Evolutionary conservation across 2,888 invertebrate genomes (phyloP), one percentile per base, ranked within the genome.

Genomic region (Ophion ventricosus): DNA sequence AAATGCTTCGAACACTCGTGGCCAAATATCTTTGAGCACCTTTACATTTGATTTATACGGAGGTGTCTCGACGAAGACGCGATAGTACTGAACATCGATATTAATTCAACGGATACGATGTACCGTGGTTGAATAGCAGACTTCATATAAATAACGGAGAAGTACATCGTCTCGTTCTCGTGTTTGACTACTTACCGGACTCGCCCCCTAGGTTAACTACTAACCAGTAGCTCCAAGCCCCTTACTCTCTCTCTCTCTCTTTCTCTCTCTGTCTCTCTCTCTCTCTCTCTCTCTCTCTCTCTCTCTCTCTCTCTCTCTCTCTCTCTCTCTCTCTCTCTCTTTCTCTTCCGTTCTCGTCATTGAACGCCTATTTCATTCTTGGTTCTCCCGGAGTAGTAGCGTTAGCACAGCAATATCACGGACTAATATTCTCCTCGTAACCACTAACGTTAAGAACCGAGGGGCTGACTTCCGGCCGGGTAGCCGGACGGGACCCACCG

Each of bases 401-500:
- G 76, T 76, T 69, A 64, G 82, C 64, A 67, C 59, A 57, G 79
- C 80, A 82, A 85, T 85, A 84, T 82, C 82, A 84, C 84, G 82
- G 82, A 85, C 82, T 82, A 85, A 85, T 85, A 82, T 85, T 82
- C 84, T 85, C 80, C 80, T 82, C 84, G 82, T 85, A 85, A 85
- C 84, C 84, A 63, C 84, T 77, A 80, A 82, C 76, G 84, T 85
- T 82, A 80, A 80, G 84, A 85, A 80, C 79, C 79, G 80, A 66
- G 70, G 64, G 76, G 82, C 81, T 76, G 82, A 82, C 82, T 85
- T 85, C 84, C 84, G 84, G 84, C 67, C 81, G 76, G 72, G 72
- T 80, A 82, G 84, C 82, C 82, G 82, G 84, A 82, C 82, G 84
- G 76, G 84, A 74, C 78, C 82, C 20, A 76, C 79, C 76, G 66